A percentile compares a stretch with the other conserved stretches of the same genome.
phyloP scores from a whole-genome alignment of 1,140 invertebrate genomes.

The Adelges cooleyi region DNA sequence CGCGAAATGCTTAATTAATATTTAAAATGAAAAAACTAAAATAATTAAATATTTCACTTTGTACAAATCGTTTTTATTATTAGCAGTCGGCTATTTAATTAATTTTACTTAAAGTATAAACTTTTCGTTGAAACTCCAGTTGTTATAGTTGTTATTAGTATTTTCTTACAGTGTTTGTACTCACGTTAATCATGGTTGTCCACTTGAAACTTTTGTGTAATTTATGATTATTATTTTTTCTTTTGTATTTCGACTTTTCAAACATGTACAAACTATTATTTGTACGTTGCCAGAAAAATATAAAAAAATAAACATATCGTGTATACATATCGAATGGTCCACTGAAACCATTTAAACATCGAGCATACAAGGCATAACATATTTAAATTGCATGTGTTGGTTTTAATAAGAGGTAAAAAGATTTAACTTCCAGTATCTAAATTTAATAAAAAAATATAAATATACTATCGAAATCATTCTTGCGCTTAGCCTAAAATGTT shows the following conservation, averaged over 20 bases:
- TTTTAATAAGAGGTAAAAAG: too few species aligned
- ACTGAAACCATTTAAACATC: too few species aligned
- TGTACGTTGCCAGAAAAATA: slow-evolving; percentile 1
- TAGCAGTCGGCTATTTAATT: slow-evolving; percentile 18
- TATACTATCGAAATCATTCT: background rate
- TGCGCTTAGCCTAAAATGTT: background rate
- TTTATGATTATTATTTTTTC: background rate
- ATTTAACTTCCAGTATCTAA: too few species aligned
- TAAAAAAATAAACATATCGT: background rate
- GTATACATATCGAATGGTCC: background rate
- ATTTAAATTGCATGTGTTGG: too few species aligned
- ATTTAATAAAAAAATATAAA: too few species aligned
- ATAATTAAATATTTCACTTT: slow-evolving; percentile 14
- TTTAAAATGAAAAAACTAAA: slow-evolving; percentile 19
- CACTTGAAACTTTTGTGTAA: slow-evolving; percentile 16
- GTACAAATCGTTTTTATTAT: background rate
- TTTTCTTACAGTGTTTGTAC: slow-evolving; percentile 21
- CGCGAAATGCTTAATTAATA: slow-evolving; percentile 20
- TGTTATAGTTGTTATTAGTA: slow-evolving; percentile 27
- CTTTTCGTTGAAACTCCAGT: slow-evolving; percentile 1
- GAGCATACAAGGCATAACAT: too few species aligned
- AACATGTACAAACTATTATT: slow-evolving; percentile 11
- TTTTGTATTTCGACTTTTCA: slow-evolving; percentile 13
- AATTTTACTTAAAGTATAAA: slow-evolving; percentile 21
- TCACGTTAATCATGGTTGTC: slow-evolving; percentile 2